A percentile compares a stretch with the other conserved stretches of the same genome.
phyloP scores from a whole-genome alignment of 2,888 invertebrate species.

The Mermis nigrescens region DNA sequence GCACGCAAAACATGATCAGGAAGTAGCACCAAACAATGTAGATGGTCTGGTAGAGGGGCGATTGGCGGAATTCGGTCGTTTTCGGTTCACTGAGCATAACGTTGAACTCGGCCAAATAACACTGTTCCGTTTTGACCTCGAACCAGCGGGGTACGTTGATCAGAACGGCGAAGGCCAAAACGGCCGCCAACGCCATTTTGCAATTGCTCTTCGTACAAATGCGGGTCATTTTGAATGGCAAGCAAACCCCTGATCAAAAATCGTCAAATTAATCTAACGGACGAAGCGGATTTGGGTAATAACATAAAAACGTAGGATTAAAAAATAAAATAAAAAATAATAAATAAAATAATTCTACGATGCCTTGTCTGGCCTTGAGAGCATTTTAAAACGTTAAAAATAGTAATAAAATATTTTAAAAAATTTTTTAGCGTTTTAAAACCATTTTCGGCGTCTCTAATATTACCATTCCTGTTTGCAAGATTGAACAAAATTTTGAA shows the following conservation, averaged over 20 bases:
- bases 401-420: too few species aligned
- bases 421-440: too few species aligned
- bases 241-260: slow-evolving; percentile 26
- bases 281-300: too few species aligned
- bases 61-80: slow-evolving; percentile 23
- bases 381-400: too few species aligned
- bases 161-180: slow-evolving; percentile 31
- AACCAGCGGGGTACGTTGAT: slow-evolving; percentile 36
- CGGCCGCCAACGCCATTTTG: slow-evolving; percentile 28
- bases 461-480: too few species aligned
- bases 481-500: too few species aligned
- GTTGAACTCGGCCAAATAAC: slow-evolving; percentile 12
- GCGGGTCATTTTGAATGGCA: slow-evolving; percentile 33
- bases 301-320: too few species aligned
- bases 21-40: slow-evolving; percentile 32
- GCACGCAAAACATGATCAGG: slow-evolving; percentile 33
- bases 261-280: too few species aligned
- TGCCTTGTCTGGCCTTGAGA: too few species aligned
- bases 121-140: slow-evolving; percentile 21
- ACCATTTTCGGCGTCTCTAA: too few species aligned
- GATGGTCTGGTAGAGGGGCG: slow-evolving; percentile 23
- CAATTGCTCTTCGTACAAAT: slow-evolving; percentile 35
- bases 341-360: too few species aligned
- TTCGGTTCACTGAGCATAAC: neutral
- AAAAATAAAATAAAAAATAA: too few species aligned